phyloP scores from a whole-genome alignment of 2,888 invertebrate genomes.

The Ditula angustiorana region DNA sequence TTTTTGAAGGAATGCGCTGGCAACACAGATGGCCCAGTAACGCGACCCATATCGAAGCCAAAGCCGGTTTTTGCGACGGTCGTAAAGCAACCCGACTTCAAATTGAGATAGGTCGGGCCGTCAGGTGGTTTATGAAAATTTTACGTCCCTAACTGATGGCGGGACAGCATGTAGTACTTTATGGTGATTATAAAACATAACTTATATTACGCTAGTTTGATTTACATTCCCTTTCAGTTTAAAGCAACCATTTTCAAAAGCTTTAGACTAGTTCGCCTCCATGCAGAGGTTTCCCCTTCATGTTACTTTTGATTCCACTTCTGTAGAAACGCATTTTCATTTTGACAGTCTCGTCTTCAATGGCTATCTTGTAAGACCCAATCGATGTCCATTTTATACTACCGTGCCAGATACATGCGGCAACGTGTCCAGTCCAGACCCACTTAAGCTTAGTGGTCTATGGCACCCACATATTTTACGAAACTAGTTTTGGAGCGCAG shows the following conservation, averaged over 20 bases:
- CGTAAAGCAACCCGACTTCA: constrained; percentile 58
- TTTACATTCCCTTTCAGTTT: neutral
- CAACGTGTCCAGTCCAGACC: neutral
- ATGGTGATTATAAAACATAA: constrained; percentile 33
- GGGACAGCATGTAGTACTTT: constrained; percentile 42
- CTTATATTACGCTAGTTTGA: neutral
- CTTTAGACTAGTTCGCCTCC: too few species aligned
- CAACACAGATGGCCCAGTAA: constrained; percentile 24
- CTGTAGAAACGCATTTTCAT: too few species aligned
- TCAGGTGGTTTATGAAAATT: constrained; percentile 60
- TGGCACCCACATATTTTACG: constrained; percentile 2
- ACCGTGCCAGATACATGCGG: neutral
- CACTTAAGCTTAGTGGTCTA: constrained; percentile 10
- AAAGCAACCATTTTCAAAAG: neutral
- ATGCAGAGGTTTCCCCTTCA: too few species aligned
- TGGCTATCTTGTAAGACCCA: too few species aligned
- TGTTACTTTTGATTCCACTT: too few species aligned
- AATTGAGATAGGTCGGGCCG: constrained; percentile 61
- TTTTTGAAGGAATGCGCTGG: constrained; percentile 25
- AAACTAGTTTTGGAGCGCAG: neutral
- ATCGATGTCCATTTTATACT: neutral
- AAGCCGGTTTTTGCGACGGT: constrained; percentile 51
- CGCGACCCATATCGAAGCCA: constrained; percentile 31
- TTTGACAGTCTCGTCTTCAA: too few species aligned
- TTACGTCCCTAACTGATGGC: constrained; percentile 54